Evolutionary conservation across 1,140 invertebrate species (phyloP), one percentile per base, ranked within the genome.

Genomic region (Melipona quadrifasciata): DNA sequence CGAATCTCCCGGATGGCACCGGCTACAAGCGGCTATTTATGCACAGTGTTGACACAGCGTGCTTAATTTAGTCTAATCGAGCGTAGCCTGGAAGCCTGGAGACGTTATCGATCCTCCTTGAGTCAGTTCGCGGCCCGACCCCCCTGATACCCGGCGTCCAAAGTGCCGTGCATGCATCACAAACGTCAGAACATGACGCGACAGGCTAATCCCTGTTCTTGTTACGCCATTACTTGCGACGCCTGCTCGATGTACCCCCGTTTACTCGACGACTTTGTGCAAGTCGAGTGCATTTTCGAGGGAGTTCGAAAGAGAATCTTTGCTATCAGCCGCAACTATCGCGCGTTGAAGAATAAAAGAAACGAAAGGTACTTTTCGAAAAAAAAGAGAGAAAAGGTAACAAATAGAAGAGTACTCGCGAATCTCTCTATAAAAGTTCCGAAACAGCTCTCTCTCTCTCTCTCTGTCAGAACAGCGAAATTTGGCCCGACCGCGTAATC

Each of bases 1-100:
- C 27, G 17, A 19, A 31, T 27, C 64, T 71, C 75, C 57, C 61
- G 34, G 19, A 10, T 8, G 4, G 58, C 53, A 21, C 34, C 24
- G 19, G 64, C n/a, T 51, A 47, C 67, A 24, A 51, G 51, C 55
- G 34, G 82, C 64, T 79, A 68, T 65, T 81, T 87, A 84, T 87
- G 83, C 80, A 80, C 55, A 71, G 47, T 87, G 83, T 89, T 85
- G 87, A 89, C 87, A 88, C 68, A 64, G 61, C 73, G 61, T 64
- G 80, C 79, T 88, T 89, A 85, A 89, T 89, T 85, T 79, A 77
- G 87, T 89, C 85, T 85, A 80, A 86, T 89, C 84, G 84, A 89
- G 80, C 78, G 67, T 80, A 64, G 61, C 74, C 61, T 47, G 78
- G 58, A 70, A 74, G 75, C 84, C 34, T 80, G 72, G 61, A 68